Conservation (phyloP, 2,888 invertebrate species). For the Luperina nickerlii region DNA sequence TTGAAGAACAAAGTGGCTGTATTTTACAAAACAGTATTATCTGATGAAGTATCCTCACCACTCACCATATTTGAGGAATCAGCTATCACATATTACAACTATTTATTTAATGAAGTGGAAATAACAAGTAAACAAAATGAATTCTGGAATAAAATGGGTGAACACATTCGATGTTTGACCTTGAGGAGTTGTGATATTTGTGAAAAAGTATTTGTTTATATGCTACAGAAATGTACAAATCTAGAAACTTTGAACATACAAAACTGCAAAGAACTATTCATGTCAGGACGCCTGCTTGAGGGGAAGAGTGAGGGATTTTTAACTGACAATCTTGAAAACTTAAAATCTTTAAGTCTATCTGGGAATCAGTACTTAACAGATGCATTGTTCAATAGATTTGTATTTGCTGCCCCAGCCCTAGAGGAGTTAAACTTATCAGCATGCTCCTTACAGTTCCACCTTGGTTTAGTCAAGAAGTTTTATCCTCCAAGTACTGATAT, state of each 20-base stretch:
- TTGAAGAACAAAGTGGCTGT: constrained; percentile 88
- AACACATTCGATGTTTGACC: constrained; percentile 88
- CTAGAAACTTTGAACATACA: constrained; percentile 91
- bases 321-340: constrained; percentile 85
- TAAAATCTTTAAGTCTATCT: constrained; percentile 91
- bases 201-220: constrained; percentile 91
- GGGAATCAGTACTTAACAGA: constrained; percentile 94
- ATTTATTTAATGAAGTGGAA: constrained; percentile 90
- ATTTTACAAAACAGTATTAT: constrained; percentile 84
- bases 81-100: constrained; percentile 84
- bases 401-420: constrained; percentile 90
- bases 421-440: constrained; percentile 91
- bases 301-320: constrained; percentile 89
- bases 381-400: constrained; percentile 92
- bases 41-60: constrained; percentile 82
- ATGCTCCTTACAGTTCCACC: constrained; percentile 93
- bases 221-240: constrained; percentile 90
- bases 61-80: constrained; percentile 85
- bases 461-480: constrained; percentile 92
- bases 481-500: constrained; percentile 89
- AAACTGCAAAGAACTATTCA: constrained; percentile 93
- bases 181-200: constrained; percentile 91
- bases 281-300: constrained; percentile 93
- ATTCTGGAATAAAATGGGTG: constrained; percentile 91
- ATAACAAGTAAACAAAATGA: constrained; percentile 85